phyloP scores from a whole-genome alignment of 2,113 vertebrate species.

The Lontra canadensis region DNA sequence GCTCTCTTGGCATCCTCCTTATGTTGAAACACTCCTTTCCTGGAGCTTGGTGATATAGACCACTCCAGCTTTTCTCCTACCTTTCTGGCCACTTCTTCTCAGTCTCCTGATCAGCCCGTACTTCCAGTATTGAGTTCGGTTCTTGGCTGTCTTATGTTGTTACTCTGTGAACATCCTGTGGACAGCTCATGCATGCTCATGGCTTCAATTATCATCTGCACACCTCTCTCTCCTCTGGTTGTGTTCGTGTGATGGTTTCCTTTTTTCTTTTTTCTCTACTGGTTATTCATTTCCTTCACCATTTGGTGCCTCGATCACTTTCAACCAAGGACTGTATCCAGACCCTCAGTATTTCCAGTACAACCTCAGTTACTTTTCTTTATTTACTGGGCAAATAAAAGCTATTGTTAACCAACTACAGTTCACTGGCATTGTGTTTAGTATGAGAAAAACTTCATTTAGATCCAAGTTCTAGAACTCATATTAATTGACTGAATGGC shows the following conservation, averaged over 20 bases:
- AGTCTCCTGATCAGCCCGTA: neutral
- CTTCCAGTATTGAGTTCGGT: conserved; percentile 1
- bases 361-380: neutral
- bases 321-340: neutral
- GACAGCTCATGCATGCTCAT: neutral
- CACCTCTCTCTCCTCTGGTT: neutral
- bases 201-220: neutral
- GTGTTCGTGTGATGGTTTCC: neutral
- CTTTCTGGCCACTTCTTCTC: neutral
- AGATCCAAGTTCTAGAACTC: conserved; percentile 12
- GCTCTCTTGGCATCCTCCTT: neutral
- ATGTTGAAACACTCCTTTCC: neutral
- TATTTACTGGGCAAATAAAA: conserved; percentile 8
- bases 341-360: conserved; percentile 4
- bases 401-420: neutral
- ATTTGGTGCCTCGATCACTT: neutral
- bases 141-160: neutral
- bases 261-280: conserved; percentile 14
- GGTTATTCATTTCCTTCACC: conserved; percentile 44
- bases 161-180: neutral
- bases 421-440: neutral
- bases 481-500: conserved; percentile 18
- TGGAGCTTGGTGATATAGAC: neutral
- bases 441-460: neutral
- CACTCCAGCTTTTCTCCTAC: neutral